Conservation (phyloP, 2,888 invertebrate genomes). For the Philopedon plagiatum region DNA sequence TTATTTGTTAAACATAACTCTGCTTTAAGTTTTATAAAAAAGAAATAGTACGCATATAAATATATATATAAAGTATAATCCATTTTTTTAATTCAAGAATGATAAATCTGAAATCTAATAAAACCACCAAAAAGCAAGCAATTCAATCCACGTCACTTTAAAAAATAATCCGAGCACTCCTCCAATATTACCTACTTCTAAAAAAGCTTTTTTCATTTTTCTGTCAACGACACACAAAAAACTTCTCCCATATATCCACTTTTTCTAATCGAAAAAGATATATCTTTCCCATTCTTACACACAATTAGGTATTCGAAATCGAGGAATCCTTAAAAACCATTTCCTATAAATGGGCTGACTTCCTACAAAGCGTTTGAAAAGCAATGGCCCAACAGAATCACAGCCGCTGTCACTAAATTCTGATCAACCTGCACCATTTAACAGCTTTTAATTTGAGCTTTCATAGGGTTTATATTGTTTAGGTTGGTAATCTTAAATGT, state of each 20-base stretch:
- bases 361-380: constrained; percentile 30
- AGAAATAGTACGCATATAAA: too few species aligned
- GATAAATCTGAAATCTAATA: not conserved
- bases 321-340: constrained; percentile 43
- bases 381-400: constrained; percentile 28
- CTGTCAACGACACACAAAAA: constrained; percentile 6
- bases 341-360: constrained; percentile 37
- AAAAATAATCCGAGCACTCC: not conserved
- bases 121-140: not conserved
- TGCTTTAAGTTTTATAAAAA: not conserved
- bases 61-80: too few species aligned
- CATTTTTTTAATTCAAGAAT: not conserved
- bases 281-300: constrained; percentile 42
- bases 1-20: constrained; percentile 5
- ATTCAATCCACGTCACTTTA: not conserved
- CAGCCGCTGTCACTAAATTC: constrained; percentile 26
- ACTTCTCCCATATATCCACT: constrained; percentile 11
- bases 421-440: constrained; percentile 31
- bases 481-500: too few species aligned
- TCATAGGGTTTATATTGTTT: constrained; percentile 15
- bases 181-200: not conserved
- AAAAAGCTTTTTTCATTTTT: not conserved
- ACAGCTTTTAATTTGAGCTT: constrained; percentile 13
- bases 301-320: constrained; percentile 43
- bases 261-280: constrained; percentile 27